Percentiles rank a stretch among this genome's conserved stretches.
Evolutionary conservation across 2,888 invertebrate genomes (phyloP).

Genomic region (Halictus ligatus): DNA sequence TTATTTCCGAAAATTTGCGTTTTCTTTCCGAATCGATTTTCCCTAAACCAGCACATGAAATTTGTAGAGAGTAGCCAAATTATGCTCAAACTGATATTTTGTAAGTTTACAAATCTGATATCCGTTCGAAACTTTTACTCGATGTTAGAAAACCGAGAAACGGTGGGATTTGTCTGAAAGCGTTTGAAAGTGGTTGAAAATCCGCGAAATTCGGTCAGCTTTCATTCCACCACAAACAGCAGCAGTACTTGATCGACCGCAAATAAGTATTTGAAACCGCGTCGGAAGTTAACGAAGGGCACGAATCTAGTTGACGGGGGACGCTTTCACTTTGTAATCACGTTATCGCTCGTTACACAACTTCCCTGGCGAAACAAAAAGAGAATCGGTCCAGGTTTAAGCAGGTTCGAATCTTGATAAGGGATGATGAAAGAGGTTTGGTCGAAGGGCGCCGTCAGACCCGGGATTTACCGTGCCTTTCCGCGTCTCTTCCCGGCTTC

Average conservation of each 20-base stretch:
- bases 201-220: background rate
- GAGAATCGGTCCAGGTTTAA: background rate
- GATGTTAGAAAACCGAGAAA: background rate
- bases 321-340: slow-evolving; percentile 22
- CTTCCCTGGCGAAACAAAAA: background rate
- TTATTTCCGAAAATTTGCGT: too few species aligned
- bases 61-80: too few species aligned
- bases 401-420: slow-evolving; percentile 5
- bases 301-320: background rate
- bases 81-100: too few species aligned
- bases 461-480: background rate
- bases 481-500: background rate
- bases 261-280: slow-evolving; percentile 24
- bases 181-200: background rate
- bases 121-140: background rate
- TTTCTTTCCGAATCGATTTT: too few species aligned
- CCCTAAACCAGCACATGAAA: too few species aligned
- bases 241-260: slow-evolving; percentile 23
- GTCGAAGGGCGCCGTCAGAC: background rate
- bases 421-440: background rate
- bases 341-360: slow-evolving; percentile 22
- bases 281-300: slow-evolving; percentile 28
- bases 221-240: background rate
- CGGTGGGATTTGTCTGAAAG: background rate
- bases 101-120: too few species aligned